Evolutionary conservation across 2,888 invertebrate species (phyloP).

Genomic region (Stenichneumon culpator): DNA sequence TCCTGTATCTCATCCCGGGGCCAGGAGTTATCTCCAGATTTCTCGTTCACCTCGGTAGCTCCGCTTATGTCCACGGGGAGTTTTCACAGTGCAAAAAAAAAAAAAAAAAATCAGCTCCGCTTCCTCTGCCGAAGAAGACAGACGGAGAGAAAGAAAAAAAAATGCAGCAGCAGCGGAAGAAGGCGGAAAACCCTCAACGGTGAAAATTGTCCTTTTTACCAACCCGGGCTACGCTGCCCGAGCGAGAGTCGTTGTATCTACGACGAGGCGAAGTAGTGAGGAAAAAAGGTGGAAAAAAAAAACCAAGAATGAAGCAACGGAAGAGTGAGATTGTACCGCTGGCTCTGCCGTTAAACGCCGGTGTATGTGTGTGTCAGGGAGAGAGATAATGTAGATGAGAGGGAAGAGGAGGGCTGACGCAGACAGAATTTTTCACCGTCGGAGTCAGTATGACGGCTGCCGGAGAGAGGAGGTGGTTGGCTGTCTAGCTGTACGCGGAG

Average conservation of each 20-base stretch:
- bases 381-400: constrained; percentile 59
- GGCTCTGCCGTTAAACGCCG: constrained; percentile 37
- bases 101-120: constrained; percentile 7
- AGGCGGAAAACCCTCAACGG: constrained; percentile 47
- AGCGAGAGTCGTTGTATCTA: constrained; percentile 45
- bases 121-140: background rate
- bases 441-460: constrained; percentile 50
- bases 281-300: constrained; percentile 33
- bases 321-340: constrained; percentile 49
- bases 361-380: background rate
- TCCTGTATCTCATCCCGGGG: constrained; percentile 45
- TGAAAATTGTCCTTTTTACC: constrained; percentile 66
- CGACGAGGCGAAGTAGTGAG: constrained; percentile 47
- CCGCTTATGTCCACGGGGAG: constrained; percentile 49
- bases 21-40: constrained; percentile 55
- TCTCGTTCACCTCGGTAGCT: constrained; percentile 55
- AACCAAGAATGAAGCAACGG: constrained; percentile 50
- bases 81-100: constrained; percentile 45
- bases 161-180: constrained; percentile 2
- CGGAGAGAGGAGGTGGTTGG: constrained; percentile 11
- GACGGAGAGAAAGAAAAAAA: constrained; percentile 20
- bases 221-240: constrained; percentile 42
- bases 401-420: constrained; percentile 58
- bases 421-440: constrained; percentile 66
- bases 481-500: constrained; percentile 43